Evolutionary conservation across 2,797 vertebrate species (phyloP).

Genomic region (Mionectes olivaceus): DNA sequence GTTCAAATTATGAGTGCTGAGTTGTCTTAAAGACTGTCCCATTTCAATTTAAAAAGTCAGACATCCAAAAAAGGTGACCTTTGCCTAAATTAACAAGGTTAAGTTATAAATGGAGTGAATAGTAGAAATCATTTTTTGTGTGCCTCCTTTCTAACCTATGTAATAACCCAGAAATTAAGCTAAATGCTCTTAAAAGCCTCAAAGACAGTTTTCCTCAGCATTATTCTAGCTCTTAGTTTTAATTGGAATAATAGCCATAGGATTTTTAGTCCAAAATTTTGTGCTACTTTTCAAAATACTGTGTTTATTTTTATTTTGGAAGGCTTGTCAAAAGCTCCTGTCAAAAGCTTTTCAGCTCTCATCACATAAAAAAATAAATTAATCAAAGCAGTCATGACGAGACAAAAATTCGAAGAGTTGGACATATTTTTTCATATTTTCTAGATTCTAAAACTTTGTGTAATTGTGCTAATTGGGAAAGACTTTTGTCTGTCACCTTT

Average conservation of each 20-base stretch:
- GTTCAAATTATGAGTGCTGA: neutral
- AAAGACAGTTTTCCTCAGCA: neutral
- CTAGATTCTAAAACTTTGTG: neutral
- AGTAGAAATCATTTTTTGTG: neutral
- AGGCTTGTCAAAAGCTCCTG: neutral
- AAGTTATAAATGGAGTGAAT: neutral
- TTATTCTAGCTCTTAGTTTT: neutral
- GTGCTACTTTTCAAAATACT: neutral
- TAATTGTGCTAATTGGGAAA: neutral
- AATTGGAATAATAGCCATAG: neutral
- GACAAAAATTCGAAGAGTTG: neutral
- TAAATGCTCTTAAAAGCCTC: neutral
- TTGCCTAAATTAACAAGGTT: neutral
- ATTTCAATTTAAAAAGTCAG: neutral
- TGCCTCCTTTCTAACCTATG: neutral
- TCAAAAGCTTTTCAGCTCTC: neutral
- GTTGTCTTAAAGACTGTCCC: neutral
- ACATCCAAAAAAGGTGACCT: neutral
- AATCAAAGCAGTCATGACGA: neutral
- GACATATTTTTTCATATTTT: neutral
- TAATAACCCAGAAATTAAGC: neutral
- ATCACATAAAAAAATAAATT: neutral
- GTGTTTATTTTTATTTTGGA: neutral
- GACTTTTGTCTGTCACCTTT: neutral
- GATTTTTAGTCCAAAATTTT: neutral